Evolutionary conservation across 1,140 invertebrate genomes (phyloP).

Genomic region (Mactra quadrangularis): DNA sequence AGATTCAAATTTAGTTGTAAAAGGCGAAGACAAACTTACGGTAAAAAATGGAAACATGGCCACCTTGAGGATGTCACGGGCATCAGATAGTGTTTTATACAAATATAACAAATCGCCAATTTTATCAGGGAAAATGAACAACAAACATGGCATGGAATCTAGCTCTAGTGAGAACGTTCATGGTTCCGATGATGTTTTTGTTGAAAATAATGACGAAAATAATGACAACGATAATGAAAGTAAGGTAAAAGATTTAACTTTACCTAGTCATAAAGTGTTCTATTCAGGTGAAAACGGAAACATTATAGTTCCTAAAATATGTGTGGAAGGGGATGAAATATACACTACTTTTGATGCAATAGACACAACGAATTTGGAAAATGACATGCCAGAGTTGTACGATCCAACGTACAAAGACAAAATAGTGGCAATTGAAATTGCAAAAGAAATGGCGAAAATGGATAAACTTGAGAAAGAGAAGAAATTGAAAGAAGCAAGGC

Average conservation of each 20-base stretch:
- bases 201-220: neutral
- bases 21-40: neutral
- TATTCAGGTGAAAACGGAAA: slow-evolving; percentile 53
- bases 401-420: slow-evolving; percentile 15
- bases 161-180: slow-evolving; percentile 6
- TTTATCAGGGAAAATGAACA: neutral
- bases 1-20: slow-evolving; percentile 9
- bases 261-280: slow-evolving; percentile 23
- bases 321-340: slow-evolving; percentile 51
- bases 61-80: slow-evolving; percentile 3
- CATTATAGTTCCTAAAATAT: slow-evolving; percentile 57
- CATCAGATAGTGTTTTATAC: slow-evolving; percentile 42
- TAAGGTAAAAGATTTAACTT: neutral
- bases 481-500: no score
- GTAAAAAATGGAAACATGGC: neutral
- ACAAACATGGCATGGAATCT: neutral
- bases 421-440: slow-evolving; percentile 53
- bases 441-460: slow-evolving; percentile 45
- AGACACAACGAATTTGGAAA: neutral
- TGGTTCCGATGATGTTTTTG: slow-evolving; percentile 52
- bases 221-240: neutral
- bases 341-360: slow-evolving; percentile 52
- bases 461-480: slow-evolving; percentile 12
- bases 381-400: neutral
- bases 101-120: neutral